A percentile compares a stretch with the other conserved stretches of the same genome.
These are phyloP conservation scores for Protonemura montana DNA, from an alignment of 2,888 invertebrate genomes.

Conservation along the genomic window DNA sequence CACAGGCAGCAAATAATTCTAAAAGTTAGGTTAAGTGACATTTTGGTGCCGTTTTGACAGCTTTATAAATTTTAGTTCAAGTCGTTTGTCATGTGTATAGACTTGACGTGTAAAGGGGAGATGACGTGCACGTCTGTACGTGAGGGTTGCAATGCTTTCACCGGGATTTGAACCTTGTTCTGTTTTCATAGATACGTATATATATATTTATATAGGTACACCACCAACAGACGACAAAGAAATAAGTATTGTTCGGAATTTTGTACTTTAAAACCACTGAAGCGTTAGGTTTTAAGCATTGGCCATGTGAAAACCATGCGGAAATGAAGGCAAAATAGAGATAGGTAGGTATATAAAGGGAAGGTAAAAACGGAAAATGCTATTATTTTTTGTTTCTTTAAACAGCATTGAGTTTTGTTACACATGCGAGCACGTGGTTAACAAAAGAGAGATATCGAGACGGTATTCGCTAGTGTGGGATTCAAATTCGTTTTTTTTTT, in stretches of 20 bases:
- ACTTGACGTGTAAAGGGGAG: neutral
- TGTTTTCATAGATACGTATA: neutral
- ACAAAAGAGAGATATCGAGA: neutral
- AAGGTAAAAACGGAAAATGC: neutral
- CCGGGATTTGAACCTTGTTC: neutral
- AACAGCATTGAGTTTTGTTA: neutral
- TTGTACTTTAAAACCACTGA: neutral
- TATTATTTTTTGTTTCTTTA: neutral
- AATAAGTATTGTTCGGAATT: neutral
- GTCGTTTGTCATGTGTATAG: neutral
- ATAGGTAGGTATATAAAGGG: neutral
- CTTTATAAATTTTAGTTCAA: neutral
- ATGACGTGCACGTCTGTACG: neutral
- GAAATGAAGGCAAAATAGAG: neutral
- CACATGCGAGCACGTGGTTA: neutral
- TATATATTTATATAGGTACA: too few species aligned
- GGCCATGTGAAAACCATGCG: neutral
- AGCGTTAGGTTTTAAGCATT: neutral
- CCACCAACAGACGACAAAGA: neutral
- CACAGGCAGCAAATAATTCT: neutral
- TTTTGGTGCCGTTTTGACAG: neutral
- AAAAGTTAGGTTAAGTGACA: neutral
- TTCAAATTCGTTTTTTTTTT: neutral
- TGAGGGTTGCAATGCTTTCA: neutral
- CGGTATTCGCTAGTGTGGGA: neutral